Evolutionary conservation across 37 sponge, comb jelly and placozoan genomes (phyloP).

Genomic region (Amphimedon queenslandica): DNA sequence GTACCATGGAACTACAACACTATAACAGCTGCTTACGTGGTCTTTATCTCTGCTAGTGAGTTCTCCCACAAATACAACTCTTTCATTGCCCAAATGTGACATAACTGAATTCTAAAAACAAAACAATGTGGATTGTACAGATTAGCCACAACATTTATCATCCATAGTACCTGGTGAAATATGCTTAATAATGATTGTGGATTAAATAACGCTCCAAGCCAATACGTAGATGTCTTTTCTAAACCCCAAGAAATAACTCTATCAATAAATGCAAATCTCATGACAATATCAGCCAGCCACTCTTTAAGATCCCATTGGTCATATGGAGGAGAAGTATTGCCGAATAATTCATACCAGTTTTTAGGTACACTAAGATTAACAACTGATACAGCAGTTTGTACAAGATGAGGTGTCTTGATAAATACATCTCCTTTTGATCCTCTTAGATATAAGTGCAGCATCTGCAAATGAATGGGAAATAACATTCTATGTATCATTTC

Average conservation of each 20-base stretch:
- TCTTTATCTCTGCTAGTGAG: constrained; percentile 82
- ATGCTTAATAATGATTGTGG: constrained; percentile 60
- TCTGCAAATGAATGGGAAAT: constrained; percentile 30
- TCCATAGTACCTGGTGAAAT: constrained; percentile 47
- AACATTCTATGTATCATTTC: no score
- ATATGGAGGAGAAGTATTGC: constrained; percentile 50
- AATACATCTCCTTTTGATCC: constrained; percentile 20
- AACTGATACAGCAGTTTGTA: constrained; percentile 32
- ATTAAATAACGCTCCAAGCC: constrained; percentile 72
- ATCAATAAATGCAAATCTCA: constrained; percentile 53
- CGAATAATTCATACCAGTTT: constrained; percentile 40
- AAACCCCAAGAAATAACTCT: constrained; percentile 37
- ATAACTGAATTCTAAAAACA: no score
- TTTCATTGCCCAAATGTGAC: constrained; percentile 30
- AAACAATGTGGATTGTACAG: no score
- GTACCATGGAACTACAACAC: no score
- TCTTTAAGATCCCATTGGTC: constrained; percentile 33
- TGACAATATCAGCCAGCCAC: constrained; percentile 55
- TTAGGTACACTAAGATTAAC: constrained; percentile 26
- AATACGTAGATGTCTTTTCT: constrained; percentile 65
- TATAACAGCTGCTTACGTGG: constrained; percentile 55
- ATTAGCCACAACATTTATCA: background rate
- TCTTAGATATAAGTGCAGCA: constrained; percentile 11
- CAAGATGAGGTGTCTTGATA: constrained; percentile 25
- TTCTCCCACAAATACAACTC: constrained; percentile 42